Base-by-base conservation (phyloP, 2,113 vertebrate species). In the Gallinago undulata region DNA sequence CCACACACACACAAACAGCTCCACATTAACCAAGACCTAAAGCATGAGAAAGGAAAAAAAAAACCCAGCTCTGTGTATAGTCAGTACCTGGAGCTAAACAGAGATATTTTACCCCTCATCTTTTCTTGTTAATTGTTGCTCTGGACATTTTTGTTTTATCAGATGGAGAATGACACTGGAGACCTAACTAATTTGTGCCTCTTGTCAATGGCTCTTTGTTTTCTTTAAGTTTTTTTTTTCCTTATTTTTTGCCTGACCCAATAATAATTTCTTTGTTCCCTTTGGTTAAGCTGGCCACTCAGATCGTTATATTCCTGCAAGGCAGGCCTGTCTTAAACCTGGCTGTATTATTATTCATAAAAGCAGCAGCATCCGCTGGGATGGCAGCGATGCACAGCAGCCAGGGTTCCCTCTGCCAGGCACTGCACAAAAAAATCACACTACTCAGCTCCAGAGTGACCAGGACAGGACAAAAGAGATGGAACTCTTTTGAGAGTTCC, bases 61-160 rank as follows among this genome's bases (percentile, higher is more conserved):
- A 37, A 39, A 47, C 10, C 48, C 45, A 75, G 37, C 24, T 50
- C 31, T 76, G 31, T 73, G 59, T 33, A 24, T 39, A 69, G 74
- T 53, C 35, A 50, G 72, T 80, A 87, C 63, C 72, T 81, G 59
- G 72, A 93, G 37, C 74, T 82, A 82, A 92, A 79, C n/a, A 86
- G 74, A 77, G 86, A 78, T 63, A 94, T 74, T 93, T 56, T 84
- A 85, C 30, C 23, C 57, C 41, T 78, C 33, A 2, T 39, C 43
- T 45, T 90, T 90, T 83, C 57, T 88, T 69, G 62, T 91, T 90
- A 95, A 77, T 94, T 84, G 90, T 90, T 90, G 55, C 82, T 85
- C 75, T 90, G 87, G n/a, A 93, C 82, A 94, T 96, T 95, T 96
- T 96, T 95, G 87, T 59, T 96, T 97, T 93, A 96, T 97, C 93